Conservation (phyloP, 2,888 invertebrate species). For the Anarsia innoxiella region DNA sequence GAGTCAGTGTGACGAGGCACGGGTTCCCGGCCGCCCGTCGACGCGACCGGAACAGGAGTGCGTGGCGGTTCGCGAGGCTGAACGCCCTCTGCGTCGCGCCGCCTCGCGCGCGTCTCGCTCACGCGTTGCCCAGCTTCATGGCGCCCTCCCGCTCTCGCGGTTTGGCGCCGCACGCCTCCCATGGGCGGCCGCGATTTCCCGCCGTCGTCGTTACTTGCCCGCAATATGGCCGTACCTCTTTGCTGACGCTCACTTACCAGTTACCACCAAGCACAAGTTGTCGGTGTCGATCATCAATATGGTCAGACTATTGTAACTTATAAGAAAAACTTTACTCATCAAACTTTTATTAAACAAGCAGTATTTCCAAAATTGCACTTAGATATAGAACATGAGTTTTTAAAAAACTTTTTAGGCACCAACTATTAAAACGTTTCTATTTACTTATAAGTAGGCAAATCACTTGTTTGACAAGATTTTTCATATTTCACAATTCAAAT, state of each 20-base stretch:
- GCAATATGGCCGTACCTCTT: constrained; percentile 67
- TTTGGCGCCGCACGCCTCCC: constrained; percentile 66
- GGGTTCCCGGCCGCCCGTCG: constrained; percentile 72
- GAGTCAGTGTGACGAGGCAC: constrained; percentile 65
- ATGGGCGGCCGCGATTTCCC: constrained; percentile 74
- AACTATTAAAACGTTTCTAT: too few species aligned
- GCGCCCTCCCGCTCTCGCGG: constrained; percentile 46
- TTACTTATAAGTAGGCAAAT: too few species aligned
- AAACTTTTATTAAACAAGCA: too few species aligned
- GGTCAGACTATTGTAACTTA: too few species aligned
- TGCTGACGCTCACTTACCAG: constrained; percentile 44
- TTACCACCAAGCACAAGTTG: constrained; percentile 18
- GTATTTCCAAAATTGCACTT: too few species aligned
- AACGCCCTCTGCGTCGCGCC: constrained; percentile 76
- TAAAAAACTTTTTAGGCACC: too few species aligned
- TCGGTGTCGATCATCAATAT: too few species aligned
- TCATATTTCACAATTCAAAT: too few species aligned
- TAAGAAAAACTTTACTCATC: too few species aligned
- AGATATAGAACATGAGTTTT: too few species aligned
- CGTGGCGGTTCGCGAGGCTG: constrained; percentile 65
- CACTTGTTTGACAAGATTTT: too few species aligned
- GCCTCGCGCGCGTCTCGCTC: constrained; percentile 67
- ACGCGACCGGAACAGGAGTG: constrained; percentile 74
- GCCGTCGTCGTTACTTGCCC: constrained; percentile 53
- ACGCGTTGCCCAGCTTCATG: constrained; percentile 30